phyloP scores from a whole-genome alignment of 30 jellyfish, hydroid and myxozoan genomes.

The Hydractinia echinata region DNA sequence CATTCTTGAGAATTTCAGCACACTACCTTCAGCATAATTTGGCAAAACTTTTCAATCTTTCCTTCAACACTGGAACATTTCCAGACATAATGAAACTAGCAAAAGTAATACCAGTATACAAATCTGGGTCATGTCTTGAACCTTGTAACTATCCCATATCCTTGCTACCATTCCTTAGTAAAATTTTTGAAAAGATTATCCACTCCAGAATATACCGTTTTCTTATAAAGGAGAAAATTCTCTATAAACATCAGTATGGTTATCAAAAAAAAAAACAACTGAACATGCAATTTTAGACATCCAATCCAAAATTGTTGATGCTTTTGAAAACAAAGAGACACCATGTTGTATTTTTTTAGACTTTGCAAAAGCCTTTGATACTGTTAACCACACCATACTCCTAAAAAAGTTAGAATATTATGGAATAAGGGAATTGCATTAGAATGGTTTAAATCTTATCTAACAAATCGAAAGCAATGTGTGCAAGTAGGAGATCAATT shows the following conservation, averaged over 20 bases:
- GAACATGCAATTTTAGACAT: constrained; percentile 35
- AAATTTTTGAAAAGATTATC: constrained; percentile 43
- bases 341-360: not conserved
- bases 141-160: constrained; percentile 23
- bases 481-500: not conserved
- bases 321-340: not conserved
- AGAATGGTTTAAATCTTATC: not conserved
- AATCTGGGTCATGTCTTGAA: constrained; percentile 30
- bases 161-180: constrained; percentile 13
- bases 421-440: not conserved
- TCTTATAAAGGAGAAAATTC: constrained; percentile 30
- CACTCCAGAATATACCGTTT: constrained; percentile 13
- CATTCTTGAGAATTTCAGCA: constrained; percentile 18
- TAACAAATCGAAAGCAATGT: not conserved
- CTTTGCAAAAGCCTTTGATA: constrained; percentile 1
- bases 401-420: not conserved
- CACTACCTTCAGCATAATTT: not conserved
- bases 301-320: not conserved
- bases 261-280: constrained; percentile 33
- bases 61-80: constrained; percentile 29
- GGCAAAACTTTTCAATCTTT: constrained; percentile 33
- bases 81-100: constrained; percentile 35
- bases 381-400: not conserved
- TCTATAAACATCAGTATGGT: constrained; percentile 40
- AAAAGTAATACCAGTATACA: constrained; percentile 30